Evolutionary conservation across 2,888 invertebrate species (phyloP).

Genomic region (Agriopis aurantiaria): DNA sequence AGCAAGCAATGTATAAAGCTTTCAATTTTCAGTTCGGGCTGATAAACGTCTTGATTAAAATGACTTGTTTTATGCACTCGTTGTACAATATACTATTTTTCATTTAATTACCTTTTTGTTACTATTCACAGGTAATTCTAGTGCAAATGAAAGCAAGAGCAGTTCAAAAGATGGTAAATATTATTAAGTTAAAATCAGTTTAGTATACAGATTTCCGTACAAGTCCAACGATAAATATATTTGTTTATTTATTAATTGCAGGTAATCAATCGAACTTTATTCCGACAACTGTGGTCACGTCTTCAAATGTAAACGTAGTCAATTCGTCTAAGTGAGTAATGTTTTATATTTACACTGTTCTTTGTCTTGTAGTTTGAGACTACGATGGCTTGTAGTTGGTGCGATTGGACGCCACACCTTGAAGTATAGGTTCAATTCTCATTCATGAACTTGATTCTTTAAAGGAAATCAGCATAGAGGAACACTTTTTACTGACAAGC

Average conservation of each 20-base stretch:
- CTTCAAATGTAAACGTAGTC: slow-evolving; percentile 84
- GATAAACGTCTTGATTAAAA: too few species aligned
- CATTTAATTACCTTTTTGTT: slow-evolving; percentile 78
- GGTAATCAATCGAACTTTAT: slow-evolving; percentile 84
- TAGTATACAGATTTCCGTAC: too few species aligned
- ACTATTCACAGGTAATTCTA: slow-evolving; percentile 75
- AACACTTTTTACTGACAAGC: not conserved
- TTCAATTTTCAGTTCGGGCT: too few species aligned
- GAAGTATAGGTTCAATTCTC: too few species aligned
- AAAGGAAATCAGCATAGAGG: not conserved
- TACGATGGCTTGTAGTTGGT: not conserved
- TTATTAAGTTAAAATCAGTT: not conserved
- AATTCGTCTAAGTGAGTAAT: slow-evolving; percentile 83
- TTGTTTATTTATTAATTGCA: slow-evolving; percentile 49
- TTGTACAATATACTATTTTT: too few species aligned
- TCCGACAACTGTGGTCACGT: slow-evolving; percentile 83
- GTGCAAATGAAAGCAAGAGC: slow-evolving; percentile 82
- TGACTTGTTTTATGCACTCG: too few species aligned
- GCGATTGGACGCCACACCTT: not conserved
- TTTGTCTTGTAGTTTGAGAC: not conserved
- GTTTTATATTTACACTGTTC: slow-evolving; percentile 13
- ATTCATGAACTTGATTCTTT: too few species aligned
- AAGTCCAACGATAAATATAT: too few species aligned
- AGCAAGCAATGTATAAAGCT: too few species aligned
- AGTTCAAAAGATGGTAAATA: slow-evolving; percentile 82